These are phyloP conservation scores for Atopsyche davidsoni DNA, from an alignment of 1,140 invertebrate genomes.

Conservation along the genomic window DNA sequence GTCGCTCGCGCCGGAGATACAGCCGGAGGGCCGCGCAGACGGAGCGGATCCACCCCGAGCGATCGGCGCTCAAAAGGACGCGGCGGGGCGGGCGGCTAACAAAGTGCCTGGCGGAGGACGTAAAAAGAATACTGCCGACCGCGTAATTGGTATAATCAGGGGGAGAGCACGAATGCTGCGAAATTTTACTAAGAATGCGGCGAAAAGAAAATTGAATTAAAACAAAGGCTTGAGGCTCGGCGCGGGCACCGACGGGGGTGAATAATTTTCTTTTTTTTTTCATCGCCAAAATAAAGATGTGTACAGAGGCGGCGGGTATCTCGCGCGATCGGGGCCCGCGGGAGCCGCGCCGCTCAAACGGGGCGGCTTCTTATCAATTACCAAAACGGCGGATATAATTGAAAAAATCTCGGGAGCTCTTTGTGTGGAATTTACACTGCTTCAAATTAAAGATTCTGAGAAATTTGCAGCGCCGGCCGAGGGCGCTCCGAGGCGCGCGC, in stretches of 20 bases:
- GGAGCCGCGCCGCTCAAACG: too few species aligned
- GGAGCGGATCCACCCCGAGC: not conserved
- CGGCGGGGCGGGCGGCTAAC: not conserved
- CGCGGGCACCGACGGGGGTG: conserved; percentile 16
- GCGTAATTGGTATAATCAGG: conserved; percentile 31
- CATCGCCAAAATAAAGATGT: conserved; percentile 22
- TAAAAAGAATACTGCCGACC: conserved; percentile 25
- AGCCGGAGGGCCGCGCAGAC: not conserved
- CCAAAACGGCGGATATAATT: too few species aligned
- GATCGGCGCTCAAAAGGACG: not conserved
- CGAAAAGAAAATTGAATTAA: conserved; percentile 31
- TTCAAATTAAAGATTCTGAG: too few species aligned
- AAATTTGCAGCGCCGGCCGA: too few species aligned
- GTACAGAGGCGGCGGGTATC: too few species aligned
- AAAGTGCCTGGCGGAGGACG: conserved; percentile 5
- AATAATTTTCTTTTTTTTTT: conserved; percentile 31
- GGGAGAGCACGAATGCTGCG: conserved; percentile 26
- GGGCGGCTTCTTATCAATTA: too few species aligned
- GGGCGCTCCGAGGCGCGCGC: too few species aligned
- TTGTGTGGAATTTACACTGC: too few species aligned
- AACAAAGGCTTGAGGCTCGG: conserved; percentile 29
- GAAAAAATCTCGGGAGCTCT: too few species aligned
- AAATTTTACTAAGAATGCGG: conserved; percentile 29
- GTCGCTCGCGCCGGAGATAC: too few species aligned
- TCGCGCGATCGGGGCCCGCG: too few species aligned